Base-by-base conservation (phyloP, 2,888 invertebrate species). In the Apamea crenata region DNA sequence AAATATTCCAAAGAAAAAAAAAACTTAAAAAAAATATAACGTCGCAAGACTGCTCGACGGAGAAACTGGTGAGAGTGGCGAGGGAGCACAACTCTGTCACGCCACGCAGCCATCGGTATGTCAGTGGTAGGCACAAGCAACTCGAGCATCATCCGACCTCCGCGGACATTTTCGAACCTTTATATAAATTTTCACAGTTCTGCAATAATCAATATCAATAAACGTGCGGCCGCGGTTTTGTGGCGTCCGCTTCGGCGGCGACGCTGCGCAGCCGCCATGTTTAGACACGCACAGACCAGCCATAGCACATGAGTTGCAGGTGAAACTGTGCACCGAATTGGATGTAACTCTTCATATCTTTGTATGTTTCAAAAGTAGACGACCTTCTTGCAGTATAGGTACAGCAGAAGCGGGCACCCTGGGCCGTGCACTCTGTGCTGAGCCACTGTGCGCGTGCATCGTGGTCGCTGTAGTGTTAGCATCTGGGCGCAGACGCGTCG, bases 101-200 rank as follows among this genome's bases (percentile, higher is more conserved):
- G 84, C 80, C 88, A 77, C 79, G 75, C 81, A 72, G 80, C 47
- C 67, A 18, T 74, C 77, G 74, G 79, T 70, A 68, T 63, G 66
- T 68, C 70, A 85, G 82, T 65, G 77, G 82, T 44, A 53, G 87
- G 88, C 86, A 78, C 83, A 72, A 88, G 91, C 92, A 92, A 91
- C 91, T 90, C 91, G 85, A 92, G 93, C 93, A 93, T 92, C 94
- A 90, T 90, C 92, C 93, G 91, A 92, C 94, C 93, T 93, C 92
- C 91, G 95, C 95, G 95, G 96, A 96, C 96, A 95, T 97, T 97
- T 97, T 96, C 96, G 91, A 93, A 95, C 95, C 95, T 96, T 95
- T 96, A 95, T 93, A 90, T 90, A 92, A 93, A 94, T 95, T 96
- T 94, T 83, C 93, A 93, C 93, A 94, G 93, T 93, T 94, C 96